Conservation (phyloP, 2,113 vertebrate species). For the Silurus glanis region DNA sequence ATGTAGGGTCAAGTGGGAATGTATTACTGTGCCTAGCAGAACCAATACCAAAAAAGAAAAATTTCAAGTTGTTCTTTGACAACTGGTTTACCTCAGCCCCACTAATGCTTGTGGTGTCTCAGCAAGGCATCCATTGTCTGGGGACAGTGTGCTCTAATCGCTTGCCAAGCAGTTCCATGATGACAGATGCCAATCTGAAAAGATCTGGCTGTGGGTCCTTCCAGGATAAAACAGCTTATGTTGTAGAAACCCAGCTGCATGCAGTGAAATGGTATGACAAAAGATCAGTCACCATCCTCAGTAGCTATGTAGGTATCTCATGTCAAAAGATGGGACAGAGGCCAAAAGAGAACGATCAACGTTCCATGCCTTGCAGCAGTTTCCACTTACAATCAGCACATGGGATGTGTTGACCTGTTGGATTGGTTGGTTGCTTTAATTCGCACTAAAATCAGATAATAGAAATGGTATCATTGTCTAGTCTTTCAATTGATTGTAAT, state of each 20-base stretch:
- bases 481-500: slow-evolving; percentile 15
- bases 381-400: too few species aligned
- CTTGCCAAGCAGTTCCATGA: slow-evolving; percentile 5
- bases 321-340: too few species aligned
- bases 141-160: too few species aligned
- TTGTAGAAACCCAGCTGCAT: slow-evolving; percentile 27
- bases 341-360: too few species aligned
- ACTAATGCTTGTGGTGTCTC: too few species aligned
- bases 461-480: slow-evolving; percentile 4
- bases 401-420: slow-evolving; percentile 16
- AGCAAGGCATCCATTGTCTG: too few species aligned
- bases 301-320: too few species aligned
- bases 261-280: slow-evolving; percentile 28
- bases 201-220: slow-evolving; percentile 34
- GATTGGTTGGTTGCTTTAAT: slow-evolving; percentile 33
- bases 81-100: background rate
- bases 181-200: slow-evolving; percentile 33
- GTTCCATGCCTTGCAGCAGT: too few species aligned
- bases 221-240: slow-evolving; percentile 30
- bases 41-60: background rate
- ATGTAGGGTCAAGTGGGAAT: too few species aligned
- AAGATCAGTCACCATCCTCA: slow-evolving; percentile 6
- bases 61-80: background rate
- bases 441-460: background rate
- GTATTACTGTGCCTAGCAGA: too few species aligned